Evolutionary conservation across 2,888 invertebrate species (phyloP).

Genomic region (Onchidella celtica): DNA sequence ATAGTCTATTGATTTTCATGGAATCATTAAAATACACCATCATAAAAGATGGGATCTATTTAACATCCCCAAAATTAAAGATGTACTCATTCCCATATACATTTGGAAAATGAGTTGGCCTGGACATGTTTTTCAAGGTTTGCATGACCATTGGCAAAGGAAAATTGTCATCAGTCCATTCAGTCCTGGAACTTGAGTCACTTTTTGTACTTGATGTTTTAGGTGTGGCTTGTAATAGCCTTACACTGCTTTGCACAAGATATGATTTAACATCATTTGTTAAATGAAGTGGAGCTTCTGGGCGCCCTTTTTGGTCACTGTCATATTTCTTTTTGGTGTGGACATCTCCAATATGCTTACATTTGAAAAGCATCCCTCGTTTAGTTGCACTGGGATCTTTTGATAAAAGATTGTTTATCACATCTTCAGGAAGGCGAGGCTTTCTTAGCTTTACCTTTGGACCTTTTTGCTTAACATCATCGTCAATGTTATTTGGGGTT

Average conservation of each 20-base stretch:
- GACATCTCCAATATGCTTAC: conserved; percentile 74
- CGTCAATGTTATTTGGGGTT: conserved; percentile 44
- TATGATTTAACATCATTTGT: conserved; percentile 71
- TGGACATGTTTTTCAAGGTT: conserved; percentile 61
- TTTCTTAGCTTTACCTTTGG: conserved; percentile 57
- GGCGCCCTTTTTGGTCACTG: conserved; percentile 62
- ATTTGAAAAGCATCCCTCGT: conserved; percentile 75
- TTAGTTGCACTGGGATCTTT: conserved; percentile 64
- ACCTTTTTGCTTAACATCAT: conserved; percentile 52
- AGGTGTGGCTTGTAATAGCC: conserved; percentile 14
- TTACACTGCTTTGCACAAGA: conserved; percentile 66
- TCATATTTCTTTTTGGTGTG: conserved; percentile 73
- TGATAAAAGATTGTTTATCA: conserved; percentile 61
- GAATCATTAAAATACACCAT: background rate
- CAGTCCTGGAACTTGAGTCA: conserved; percentile 41
- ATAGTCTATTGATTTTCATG: background rate
- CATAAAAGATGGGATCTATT: too few species aligned
- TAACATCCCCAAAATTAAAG: conserved; percentile 57
- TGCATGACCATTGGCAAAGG: conserved; percentile 63
- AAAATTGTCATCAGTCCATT: conserved; percentile 61
- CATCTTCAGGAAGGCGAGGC: conserved; percentile 69
- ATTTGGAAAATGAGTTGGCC: conserved; percentile 61
- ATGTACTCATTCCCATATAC: conserved; percentile 62
- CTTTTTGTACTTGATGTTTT: background rate
- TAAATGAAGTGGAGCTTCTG: conserved; percentile 71